Conservation (phyloP, 35 echinoderm and acorn worm species). For the Anneissia japonica region DNA sequence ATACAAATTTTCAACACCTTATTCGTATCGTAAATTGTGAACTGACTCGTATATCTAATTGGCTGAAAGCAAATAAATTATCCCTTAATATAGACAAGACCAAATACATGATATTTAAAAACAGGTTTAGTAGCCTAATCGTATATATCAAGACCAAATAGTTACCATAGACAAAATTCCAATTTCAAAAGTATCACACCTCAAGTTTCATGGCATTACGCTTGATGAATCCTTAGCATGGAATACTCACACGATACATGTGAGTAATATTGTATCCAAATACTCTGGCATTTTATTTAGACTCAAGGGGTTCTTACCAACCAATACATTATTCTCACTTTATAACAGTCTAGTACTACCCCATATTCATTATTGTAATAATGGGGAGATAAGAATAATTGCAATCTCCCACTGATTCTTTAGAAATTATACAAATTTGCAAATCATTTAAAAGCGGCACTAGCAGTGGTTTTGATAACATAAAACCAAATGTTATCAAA, state of each 20-base stretch:
- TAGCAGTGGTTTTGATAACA: too few species aligned
- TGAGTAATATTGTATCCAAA: background rate
- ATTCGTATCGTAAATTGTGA: background rate
- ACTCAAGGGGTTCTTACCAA: too few species aligned
- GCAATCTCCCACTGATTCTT: too few species aligned
- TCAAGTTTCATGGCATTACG: background rate
- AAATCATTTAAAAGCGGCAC: too few species aligned
- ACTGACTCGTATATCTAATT: background rate
- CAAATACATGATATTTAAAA: slow-evolving; percentile 33
- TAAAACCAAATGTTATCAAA: too few species aligned
- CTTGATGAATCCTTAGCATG: slow-evolving; percentile 10
- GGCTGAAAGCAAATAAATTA: slow-evolving; percentile 17
- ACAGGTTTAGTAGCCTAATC: background rate
- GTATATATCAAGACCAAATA: background rate
- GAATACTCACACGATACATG: background rate
- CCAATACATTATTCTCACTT: too few species aligned
- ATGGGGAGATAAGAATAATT: too few species aligned
- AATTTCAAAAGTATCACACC: background rate
- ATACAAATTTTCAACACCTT: background rate
- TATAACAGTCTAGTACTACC: too few species aligned
- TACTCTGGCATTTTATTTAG: background rate
- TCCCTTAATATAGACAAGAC: slow-evolving; percentile 30
- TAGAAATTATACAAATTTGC: too few species aligned
- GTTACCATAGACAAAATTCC: background rate
- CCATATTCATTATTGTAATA: too few species aligned